Percentiles rank a stretch among this genome's conserved stretches.
phyloP scores from a whole-genome alignment of 2,113 vertebrate species.

The Rhinichthys klamathensis region DNA sequence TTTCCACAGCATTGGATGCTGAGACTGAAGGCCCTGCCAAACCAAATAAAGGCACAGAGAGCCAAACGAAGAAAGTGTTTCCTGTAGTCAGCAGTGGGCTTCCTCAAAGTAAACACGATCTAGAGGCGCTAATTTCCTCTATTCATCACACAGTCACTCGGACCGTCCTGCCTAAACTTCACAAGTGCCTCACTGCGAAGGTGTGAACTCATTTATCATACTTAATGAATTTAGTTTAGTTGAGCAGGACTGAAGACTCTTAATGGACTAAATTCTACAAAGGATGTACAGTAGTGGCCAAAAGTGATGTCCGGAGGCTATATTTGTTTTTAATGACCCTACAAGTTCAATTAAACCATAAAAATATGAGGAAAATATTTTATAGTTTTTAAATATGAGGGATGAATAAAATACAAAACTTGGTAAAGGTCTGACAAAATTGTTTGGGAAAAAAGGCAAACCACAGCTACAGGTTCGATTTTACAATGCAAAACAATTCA shows the following conservation, averaged over 20 bases:
- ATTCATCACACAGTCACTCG: conserved; percentile 84
- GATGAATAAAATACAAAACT: no score
- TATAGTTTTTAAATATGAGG: no score
- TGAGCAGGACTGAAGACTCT: neutral
- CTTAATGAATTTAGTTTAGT: neutral
- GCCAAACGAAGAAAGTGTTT: conserved; percentile 2
- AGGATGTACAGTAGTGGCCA: no score
- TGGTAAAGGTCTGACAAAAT: no score
- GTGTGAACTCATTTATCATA: conserved; percentile 64
- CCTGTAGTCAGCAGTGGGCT: conserved; percentile 72
- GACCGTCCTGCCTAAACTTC: conserved; percentile 88
- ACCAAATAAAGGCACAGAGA: neutral
- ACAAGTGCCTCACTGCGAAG: conserved; percentile 91
- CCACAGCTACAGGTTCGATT: no score
- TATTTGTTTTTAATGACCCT: no score
- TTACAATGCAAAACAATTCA: no score
- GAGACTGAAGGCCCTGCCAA: conserved; percentile 20
- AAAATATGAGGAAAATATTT: no score
- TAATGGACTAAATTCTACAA: neutral
- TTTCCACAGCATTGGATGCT: conserved; percentile 73
- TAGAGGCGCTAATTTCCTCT: conserved; percentile 80
- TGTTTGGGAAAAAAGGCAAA: no score
- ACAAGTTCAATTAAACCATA: no score
- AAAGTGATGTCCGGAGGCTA: no score
- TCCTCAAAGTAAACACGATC: conserved; percentile 82